phyloP scores from a whole-genome alignment of 2,797 vertebrate species.

The Helostoma temminkii region DNA sequence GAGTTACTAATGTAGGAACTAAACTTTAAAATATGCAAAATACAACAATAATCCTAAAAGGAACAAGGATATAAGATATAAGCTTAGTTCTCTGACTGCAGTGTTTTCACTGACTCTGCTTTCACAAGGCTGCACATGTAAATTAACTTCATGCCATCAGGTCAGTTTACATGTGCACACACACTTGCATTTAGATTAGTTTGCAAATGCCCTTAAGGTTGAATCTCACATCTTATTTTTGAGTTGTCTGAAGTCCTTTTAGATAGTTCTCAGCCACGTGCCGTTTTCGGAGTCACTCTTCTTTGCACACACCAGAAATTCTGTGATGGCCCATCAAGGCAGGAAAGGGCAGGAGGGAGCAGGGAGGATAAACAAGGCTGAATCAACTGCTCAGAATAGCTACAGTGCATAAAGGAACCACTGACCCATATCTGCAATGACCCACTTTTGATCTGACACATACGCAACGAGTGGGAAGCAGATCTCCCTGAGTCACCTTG shows the following conservation, averaged over 20 bases:
- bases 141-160: conserved; percentile 30
- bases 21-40: neutral
- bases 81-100: neutral
- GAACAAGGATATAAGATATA: neutral
- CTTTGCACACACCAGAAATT: conserved; percentile 4
- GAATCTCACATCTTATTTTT: conserved; percentile 21
- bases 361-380: conserved; percentile 47
- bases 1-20: conserved; percentile 64
- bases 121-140: conserved; percentile 48
- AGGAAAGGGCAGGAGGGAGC: conserved; percentile 24
- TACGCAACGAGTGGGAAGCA: conserved; percentile 41
- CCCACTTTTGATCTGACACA: conserved; percentile 73
- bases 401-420: conserved; percentile 64
- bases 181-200: conserved; percentile 26
- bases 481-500: conserved; percentile 50
- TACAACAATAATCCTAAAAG: neutral
- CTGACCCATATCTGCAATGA: conserved; percentile 81
- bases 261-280: conserved; percentile 5
- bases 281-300: conserved; percentile 55
- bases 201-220: conserved; percentile 50
- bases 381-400: conserved; percentile 74
- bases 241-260: neutral
- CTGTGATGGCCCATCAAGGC: conserved; percentile 35
- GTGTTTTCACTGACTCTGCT: neutral
- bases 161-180: conserved; percentile 51